A percentile compares a stretch with the other conserved stretches of the same genome.
Conservation (phyloP, 2,797 vertebrate species). For the Gastrophryne carolinensis region DNA sequence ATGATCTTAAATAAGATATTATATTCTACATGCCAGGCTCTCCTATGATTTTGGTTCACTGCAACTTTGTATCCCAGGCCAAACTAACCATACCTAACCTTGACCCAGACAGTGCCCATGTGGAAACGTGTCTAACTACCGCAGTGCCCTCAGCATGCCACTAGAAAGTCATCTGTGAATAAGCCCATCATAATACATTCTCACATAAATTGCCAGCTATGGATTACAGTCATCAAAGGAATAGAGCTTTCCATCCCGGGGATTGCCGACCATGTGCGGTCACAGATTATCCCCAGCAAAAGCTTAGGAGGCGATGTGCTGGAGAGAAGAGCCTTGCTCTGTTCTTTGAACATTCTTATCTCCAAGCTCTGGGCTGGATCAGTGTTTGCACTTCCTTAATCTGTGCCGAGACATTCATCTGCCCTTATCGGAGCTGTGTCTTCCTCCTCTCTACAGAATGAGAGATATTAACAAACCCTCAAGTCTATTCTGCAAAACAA, state of each 20-base stretch:
- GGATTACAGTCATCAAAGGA: constrained; percentile 6
- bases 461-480: neutral
- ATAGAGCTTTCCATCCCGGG: neutral
- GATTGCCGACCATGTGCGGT: constrained; percentile 1
- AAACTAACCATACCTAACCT: too few species aligned
- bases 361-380: neutral
- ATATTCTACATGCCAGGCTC: too few species aligned
- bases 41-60: too few species aligned
- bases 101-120: too few species aligned
- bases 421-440: neutral
- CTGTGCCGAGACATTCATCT: constrained; percentile 7
- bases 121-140: too few species aligned
- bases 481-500: neutral
- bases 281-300: neutral
- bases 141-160: too few species aligned
- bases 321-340: neutral
- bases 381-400: constrained; percentile 4
- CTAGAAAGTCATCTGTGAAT: too few species aligned
- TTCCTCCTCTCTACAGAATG: neutral
- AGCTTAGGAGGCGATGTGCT: neutral
- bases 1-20: too few species aligned
- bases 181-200: neutral
- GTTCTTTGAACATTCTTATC: constrained; percentile 32
- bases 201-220: neutral
- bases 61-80: too few species aligned